Conservation (phyloP, 2,888 invertebrate genomes). For the Melanchra persicariae region DNA sequence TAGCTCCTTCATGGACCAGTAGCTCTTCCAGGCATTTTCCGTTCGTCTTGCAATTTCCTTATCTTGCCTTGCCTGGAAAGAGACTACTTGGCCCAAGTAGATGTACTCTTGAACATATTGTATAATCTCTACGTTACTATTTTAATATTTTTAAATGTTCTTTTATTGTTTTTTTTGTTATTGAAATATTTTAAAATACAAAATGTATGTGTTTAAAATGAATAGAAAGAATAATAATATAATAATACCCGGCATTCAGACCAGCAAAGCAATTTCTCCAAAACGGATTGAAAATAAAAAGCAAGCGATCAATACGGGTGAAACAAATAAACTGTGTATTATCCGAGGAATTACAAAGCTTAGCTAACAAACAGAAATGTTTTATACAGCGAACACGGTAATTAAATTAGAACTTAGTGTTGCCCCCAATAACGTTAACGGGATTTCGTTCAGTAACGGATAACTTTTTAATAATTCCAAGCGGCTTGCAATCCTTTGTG, state of each 20-base stretch:
- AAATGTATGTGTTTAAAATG: too few species aligned
- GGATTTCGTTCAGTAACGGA: conserved; percentile 75
- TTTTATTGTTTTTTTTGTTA: too few species aligned
- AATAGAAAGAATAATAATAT: too few species aligned
- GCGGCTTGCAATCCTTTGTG: conserved; percentile 31
- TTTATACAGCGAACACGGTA: conserved; percentile 74
- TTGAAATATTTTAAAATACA: too few species aligned
- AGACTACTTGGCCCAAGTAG: too few species aligned
- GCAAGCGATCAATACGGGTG: conserved; percentile 45
- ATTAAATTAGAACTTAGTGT: conserved; percentile 84
- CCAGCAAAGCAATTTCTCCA: conserved; percentile 11
- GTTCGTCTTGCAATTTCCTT: too few species aligned
- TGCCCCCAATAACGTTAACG: conserved; percentile 83
- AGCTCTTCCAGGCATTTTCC: too few species aligned
- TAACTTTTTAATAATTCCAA: conserved; percentile 63
- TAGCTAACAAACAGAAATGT: conserved; percentile 68
- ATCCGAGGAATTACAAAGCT: conserved; percentile 72
- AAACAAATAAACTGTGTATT: conserved; percentile 62
- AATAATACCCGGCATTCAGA: not conserved
- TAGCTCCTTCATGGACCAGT: too few species aligned
- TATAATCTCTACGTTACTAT: too few species aligned
- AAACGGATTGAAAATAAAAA: conserved; percentile 34
- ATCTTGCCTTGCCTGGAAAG: too few species aligned
- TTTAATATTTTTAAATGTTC: too few species aligned
- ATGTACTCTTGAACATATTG: too few species aligned